Evolutionary conservation across 1,140 invertebrate species (phyloP).

Genomic region (Sarcophaga bullata): DNA sequence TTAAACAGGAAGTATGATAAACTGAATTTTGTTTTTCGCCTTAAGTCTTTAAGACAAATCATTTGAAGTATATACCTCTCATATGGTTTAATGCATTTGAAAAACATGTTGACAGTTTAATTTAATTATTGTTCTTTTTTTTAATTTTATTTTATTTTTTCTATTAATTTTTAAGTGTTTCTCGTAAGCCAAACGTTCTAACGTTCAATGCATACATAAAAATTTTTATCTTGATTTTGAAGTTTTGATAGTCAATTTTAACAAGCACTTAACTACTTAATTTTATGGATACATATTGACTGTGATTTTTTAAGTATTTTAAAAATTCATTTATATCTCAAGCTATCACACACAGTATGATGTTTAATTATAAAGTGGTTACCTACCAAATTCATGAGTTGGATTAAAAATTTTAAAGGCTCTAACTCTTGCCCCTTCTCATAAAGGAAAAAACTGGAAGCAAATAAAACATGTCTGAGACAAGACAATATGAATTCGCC

Average conservation of each 20-base stretch:
- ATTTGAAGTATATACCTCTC: neutral
- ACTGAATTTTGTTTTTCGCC: neutral
- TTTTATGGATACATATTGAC: neutral
- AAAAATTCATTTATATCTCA: no score
- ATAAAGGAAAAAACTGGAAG: no score
- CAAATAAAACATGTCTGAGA: no score
- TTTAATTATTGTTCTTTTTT: neutral
- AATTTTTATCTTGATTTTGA: neutral
- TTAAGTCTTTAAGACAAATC: neutral
- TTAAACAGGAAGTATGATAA: neutral
- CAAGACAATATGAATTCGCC: no score
- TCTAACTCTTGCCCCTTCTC: no score
- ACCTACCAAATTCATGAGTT: no score
- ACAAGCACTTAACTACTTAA: conserved; percentile 18
- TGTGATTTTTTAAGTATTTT: no score
- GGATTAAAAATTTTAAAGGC: no score
- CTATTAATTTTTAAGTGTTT: neutral
- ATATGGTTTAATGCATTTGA: neutral
- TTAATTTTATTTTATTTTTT: neutral
- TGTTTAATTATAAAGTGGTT: no score
- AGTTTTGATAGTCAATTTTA: neutral
- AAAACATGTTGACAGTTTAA: conserved; percentile 5
- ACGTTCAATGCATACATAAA: no score
- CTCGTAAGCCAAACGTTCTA: neutral
- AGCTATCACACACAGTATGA: no score